These are phyloP conservation scores for Centropus unirufus DNA, from an alignment of 2,113 vertebrate species.

Conservation along the genomic window DNA sequence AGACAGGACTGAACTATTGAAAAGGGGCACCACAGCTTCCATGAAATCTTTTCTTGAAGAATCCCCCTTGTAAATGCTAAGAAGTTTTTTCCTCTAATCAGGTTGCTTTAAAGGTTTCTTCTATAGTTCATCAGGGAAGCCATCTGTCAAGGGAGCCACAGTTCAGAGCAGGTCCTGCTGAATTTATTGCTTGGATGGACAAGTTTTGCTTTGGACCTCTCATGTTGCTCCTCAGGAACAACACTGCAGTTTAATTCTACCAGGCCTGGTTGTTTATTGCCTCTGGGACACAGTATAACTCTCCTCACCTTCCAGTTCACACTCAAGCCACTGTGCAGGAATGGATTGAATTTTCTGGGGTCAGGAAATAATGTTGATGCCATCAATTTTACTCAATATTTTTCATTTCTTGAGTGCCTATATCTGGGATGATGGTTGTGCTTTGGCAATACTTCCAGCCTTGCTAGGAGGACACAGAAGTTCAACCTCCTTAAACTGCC, in stretches of 20 bases:
- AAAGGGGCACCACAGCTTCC: not conserved
- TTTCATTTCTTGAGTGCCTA: not conserved
- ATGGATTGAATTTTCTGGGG: not conserved
- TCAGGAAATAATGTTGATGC: not conserved
- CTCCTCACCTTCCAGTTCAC: not conserved
- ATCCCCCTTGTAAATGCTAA: not conserved
- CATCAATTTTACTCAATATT: not conserved
- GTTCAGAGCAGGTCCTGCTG: not conserved
- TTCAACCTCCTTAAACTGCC: not conserved
- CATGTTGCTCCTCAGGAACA: not conserved
- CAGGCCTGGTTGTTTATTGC: not conserved
- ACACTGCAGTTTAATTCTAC: not conserved
- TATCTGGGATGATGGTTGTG: not conserved
- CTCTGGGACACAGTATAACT: not conserved
- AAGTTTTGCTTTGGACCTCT: not conserved
- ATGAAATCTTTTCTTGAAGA: not conserved
- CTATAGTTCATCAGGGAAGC: not conserved
- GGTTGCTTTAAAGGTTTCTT: not conserved
- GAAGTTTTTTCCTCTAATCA: not conserved
- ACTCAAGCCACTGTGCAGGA: not conserved
- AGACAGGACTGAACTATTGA: not conserved
- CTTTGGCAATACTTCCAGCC: not conserved
- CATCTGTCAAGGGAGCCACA: not conserved
- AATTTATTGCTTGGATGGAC: not conserved
- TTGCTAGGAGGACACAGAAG: not conserved